Evolutionary conservation across 2,888 invertebrate genomes (phyloP).

Genomic region (Cacoxenus indagator): DNA sequence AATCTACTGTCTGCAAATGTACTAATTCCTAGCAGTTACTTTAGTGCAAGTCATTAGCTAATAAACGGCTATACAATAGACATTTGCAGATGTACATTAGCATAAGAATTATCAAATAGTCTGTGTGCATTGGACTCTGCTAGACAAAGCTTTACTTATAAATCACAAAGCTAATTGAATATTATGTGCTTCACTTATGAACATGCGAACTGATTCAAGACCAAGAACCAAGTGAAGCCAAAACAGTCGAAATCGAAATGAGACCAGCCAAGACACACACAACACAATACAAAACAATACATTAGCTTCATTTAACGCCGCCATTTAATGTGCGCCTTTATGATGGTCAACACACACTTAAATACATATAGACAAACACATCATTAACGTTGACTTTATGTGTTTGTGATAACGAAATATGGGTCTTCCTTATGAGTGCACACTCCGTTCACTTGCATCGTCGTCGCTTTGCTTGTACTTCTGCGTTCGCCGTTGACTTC

Average conservation of each 20-base stretch:
- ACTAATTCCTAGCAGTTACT: neutral
- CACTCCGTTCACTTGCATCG: neutral
- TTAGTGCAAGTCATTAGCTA: neutral
- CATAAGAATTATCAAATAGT: neutral
- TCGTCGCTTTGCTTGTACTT: neutral
- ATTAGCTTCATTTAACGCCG: constrained; percentile 20
- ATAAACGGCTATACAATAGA: neutral
- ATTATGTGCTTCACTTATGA: constrained; percentile 20
- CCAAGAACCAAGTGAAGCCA: neutral
- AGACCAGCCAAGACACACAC: neutral
- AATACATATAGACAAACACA: neutral
- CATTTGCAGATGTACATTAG: constrained; percentile 1
- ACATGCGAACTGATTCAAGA: neutral
- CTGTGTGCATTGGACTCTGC: neutral
- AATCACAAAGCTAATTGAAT: constrained; percentile 23
- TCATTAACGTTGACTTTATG: constrained; percentile 30
- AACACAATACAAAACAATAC: too few relatives aligned
- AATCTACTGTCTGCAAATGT: too few relatives aligned
- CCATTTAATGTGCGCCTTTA: constrained; percentile 6
- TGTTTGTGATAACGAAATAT: constrained; percentile 26
- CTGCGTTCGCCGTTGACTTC: neutral
- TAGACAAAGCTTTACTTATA: neutral
- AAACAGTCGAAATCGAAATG: neutral
- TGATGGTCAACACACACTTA: neutral
- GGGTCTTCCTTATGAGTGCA: neutral